A percentile compares a stretch with the other conserved stretches of the same genome.
These are phyloP conservation scores for Hoplodrina blanda DNA, from an alignment of 2,888 invertebrate species.

Conservation along the genomic window DNA sequence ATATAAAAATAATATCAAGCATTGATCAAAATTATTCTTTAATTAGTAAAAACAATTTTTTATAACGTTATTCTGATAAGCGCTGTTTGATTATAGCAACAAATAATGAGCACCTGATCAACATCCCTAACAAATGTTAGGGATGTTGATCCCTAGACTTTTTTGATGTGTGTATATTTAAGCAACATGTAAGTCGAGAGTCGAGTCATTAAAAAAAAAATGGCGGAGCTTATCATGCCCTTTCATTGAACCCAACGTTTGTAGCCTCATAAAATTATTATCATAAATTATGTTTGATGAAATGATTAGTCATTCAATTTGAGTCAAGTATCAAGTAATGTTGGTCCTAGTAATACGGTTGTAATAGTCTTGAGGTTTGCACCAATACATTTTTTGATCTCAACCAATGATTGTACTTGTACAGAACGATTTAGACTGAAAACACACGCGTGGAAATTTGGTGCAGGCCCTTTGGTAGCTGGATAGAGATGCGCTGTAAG, in stretches of 20 bases:
- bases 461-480: neutral
- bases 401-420: slow-evolving; percentile 78
- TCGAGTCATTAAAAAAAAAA: too few species aligned
- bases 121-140: too few species aligned
- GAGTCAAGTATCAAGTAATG: slow-evolving; percentile 74
- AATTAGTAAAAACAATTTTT: neutral
- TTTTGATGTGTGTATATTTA: too few species aligned
- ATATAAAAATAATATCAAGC: neutral
- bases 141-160: too few species aligned
- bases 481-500: neutral
- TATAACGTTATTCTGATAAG: neutral
- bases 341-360: slow-evolving; percentile 65
- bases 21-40: neutral
- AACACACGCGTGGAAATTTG: slow-evolving; percentile 64
- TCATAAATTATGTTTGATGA: neutral
- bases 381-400: slow-evolving; percentile 88
- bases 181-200: too few species aligned
- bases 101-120: too few species aligned
- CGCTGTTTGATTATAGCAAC: too few species aligned
- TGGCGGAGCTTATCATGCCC: too few species aligned
- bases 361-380: slow-evolving; percentile 83
- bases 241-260: too few species aligned
- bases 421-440: slow-evolving; percentile 69
- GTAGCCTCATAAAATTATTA: neutral
- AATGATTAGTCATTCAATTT: neutral